Conservation (phyloP, 2,113 vertebrate species). For the Rhinopomastus cyanomelas region DNA sequence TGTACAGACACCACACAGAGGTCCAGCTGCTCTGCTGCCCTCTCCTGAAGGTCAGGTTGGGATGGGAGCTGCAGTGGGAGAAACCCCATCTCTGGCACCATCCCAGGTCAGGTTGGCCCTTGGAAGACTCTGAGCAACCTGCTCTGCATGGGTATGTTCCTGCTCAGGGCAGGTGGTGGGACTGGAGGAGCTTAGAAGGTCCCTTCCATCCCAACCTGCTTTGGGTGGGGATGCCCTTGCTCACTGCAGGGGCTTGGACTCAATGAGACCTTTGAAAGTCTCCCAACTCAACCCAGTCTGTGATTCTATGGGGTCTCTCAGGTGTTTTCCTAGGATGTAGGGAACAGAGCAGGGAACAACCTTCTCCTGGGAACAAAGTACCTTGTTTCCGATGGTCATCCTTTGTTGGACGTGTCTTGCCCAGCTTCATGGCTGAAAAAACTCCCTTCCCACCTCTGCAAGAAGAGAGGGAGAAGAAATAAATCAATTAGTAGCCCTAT, state of each 20-base stretch:
- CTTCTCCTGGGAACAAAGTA: not conserved
- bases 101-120: too few relatives aligned
- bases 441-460: conserved; percentile 88
- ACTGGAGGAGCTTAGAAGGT: too few relatives aligned
- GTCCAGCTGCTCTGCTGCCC: too few relatives aligned
- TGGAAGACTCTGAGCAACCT: too few relatives aligned
- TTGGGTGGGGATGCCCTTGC: too few relatives aligned
- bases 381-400: conserved; percentile 84
- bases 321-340: not conserved
- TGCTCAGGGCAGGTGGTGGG: too few relatives aligned
- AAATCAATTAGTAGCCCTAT: fast-evolving
- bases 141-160: too few relatives aligned
- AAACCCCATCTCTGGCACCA: too few relatives aligned
- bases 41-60: too few relatives aligned
- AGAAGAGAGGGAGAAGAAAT: not conserved
- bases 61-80: too few relatives aligned
- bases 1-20: too few relatives aligned
- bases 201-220: too few relatives aligned
- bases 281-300: not conserved
- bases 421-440: conserved; percentile 90
- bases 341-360: not conserved
- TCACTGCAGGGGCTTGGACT: not conserved
- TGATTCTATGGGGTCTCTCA: fast-evolving
- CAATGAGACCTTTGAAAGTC: fast-evolving
- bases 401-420: conserved; percentile 81